Percentiles rank a stretch among this genome's conserved stretches.
These are phyloP conservation scores for Hippocampus barbouri DNA, from an alignment of 2,113 vertebrate genomes.

Conservation along the genomic window DNA sequence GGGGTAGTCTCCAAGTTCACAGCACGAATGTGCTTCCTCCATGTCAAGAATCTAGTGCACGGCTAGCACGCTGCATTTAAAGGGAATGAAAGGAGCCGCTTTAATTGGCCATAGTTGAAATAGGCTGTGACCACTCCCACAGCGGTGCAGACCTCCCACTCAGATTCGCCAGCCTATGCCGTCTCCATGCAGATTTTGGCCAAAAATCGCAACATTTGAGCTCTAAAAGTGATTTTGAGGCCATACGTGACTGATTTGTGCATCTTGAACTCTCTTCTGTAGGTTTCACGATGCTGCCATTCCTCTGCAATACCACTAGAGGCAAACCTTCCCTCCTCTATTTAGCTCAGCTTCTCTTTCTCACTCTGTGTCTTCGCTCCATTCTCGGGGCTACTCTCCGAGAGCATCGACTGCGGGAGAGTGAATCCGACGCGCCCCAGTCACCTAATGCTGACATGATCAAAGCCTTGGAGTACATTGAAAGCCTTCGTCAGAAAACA, in stretches of 20 bases:
- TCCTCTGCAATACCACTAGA: slow-evolving; percentile 55
- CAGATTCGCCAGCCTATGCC: no score
- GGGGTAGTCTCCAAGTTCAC: no score
- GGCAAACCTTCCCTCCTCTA: slow-evolving; percentile 64
- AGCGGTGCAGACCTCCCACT: no score
- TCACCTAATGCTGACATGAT: slow-evolving; percentile 84
- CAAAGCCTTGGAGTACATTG: slow-evolving; percentile 89
- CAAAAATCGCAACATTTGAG: no score
- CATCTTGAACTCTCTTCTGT: slow-evolving; percentile 51
- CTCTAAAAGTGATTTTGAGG: background rate
- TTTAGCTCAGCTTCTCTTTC: slow-evolving; percentile 67
- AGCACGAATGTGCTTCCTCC: no score
- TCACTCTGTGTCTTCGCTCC: slow-evolving; percentile 62
- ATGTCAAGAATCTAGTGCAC: no score
- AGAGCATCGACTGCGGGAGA: slow-evolving; percentile 78
- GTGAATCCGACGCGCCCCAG: slow-evolving; percentile 70
- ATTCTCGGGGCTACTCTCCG: slow-evolving; percentile 79
- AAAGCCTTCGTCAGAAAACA: slow-evolving; percentile 81
- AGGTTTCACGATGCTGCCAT: slow-evolving; percentile 77
- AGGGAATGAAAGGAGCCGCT: no score
- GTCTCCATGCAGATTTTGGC: no score
- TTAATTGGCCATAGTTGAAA: no score
- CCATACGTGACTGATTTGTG: background rate
- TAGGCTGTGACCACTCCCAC: no score
- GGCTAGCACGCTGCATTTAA: no score